A percentile compares a stretch with the other conserved stretches of the same genome.
Evolutionary conservation across 1,140 invertebrate genomes (phyloP).

Genomic region (Mizuhopecten yessoensis): DNA sequence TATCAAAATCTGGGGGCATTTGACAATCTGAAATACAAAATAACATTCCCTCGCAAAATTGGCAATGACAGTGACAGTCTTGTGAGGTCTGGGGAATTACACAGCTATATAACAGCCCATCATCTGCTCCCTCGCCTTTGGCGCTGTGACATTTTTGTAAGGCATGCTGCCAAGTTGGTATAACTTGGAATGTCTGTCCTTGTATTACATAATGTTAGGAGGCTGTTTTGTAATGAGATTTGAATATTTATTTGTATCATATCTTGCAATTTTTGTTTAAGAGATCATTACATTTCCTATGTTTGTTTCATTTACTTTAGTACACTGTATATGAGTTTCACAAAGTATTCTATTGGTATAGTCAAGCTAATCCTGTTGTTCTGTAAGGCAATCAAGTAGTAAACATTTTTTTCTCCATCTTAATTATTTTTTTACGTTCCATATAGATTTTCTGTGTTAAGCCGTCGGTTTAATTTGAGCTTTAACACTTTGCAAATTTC

Average conservation of each 20-base stretch:
- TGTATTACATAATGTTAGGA: background rate
- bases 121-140: background rate
- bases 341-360: background rate
- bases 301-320: no score
- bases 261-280: no score
- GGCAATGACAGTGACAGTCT: conserved; percentile 20
- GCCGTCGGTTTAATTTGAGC: background rate
- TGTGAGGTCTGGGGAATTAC: conserved; percentile 29
- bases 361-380: background rate
- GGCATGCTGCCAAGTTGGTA: conserved; percentile 7
- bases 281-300: no score
- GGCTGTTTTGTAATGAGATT: background rate
- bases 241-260: background rate
- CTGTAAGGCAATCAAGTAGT: background rate
- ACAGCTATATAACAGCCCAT: background rate
- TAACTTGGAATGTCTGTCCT: background rate
- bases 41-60: background rate
- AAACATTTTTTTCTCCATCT: background rate
- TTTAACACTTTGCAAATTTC: background rate
- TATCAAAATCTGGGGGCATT: background rate
- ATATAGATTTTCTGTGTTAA: background rate
- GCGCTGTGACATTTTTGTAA: background rate
- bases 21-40: background rate
- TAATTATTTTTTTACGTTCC: background rate
- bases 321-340: no score